phyloP scores from a whole-genome alignment of 2,113 vertebrate genomes.

The Genyomyrus donnyi region DNA sequence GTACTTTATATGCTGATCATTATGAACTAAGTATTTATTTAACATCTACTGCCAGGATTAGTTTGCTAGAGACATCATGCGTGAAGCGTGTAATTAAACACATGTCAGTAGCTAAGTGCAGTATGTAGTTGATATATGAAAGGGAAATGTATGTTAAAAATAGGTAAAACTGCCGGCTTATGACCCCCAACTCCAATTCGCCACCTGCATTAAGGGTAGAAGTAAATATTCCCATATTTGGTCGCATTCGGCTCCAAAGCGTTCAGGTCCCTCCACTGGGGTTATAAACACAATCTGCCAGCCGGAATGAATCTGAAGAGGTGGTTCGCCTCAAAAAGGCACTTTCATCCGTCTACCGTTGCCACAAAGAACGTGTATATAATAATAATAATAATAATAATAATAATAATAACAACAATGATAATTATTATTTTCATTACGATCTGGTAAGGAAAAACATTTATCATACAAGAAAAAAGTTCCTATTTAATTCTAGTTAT shows the following conservation, averaged over 20 bases:
- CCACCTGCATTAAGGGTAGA: not conserved
- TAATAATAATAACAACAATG: not conserved
- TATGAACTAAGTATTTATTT: not conserved
- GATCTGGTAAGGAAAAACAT: not conserved
- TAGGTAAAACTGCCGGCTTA: not conserved
- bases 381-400: not conserved
- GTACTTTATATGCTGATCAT: not conserved
- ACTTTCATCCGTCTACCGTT: not conserved
- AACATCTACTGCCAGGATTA: not conserved
- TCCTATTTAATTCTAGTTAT: not conserved
- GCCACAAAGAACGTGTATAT: not conserved
- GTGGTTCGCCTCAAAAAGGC: not conserved
- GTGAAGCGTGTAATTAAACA: constrained; percentile 2
- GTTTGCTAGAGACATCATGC: not conserved
- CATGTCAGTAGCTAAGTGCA: not conserved
- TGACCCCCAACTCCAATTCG: not conserved
- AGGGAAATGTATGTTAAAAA: not conserved
- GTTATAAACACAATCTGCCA: not conserved
- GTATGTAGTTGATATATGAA: not conserved
- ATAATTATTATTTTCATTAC: not conserved
- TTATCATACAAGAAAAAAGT: not conserved
- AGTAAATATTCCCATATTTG: constrained; percentile 12
- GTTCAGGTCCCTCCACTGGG: not conserved
- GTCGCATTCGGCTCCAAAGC: not conserved
- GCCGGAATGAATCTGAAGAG: not conserved